phyloP scores from a whole-genome alignment of 1,140 invertebrate genomes.

The Subanguina moxae region DNA sequence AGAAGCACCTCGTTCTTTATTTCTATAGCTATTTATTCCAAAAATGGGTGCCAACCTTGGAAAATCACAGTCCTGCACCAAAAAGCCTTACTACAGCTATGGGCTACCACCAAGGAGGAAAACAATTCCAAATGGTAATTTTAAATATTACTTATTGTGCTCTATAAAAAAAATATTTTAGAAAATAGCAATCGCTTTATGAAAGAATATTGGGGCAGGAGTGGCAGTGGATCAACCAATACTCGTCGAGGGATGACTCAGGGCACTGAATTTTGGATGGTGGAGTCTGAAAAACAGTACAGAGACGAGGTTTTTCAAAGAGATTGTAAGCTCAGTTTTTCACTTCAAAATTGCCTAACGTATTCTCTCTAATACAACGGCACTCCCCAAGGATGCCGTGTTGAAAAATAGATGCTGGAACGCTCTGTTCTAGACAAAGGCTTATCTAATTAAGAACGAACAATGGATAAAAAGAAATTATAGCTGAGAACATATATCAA shows the following conservation, averaged over 20 bases:
- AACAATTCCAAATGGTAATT: not conserved
- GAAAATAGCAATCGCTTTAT: constrained; percentile 2
- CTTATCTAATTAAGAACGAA: not conserved
- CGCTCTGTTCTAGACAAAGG: no score
- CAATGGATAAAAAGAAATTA: not conserved
- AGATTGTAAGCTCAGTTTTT: not conserved
- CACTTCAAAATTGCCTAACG: not conserved
- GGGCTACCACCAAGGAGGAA: not conserved
- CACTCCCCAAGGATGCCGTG: no score
- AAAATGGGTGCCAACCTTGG: not conserved
- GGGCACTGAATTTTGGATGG: not conserved
- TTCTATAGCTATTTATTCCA: no score
- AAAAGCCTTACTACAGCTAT: not conserved
- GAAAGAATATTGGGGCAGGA: constrained; percentile 2
- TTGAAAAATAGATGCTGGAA: no score
- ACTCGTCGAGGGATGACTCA: not conserved
- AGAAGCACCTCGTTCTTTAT: no score
- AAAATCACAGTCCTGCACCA: constrained; percentile 3
- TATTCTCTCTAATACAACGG: no score
- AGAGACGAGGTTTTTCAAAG: not conserved
- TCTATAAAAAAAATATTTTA: not conserved
- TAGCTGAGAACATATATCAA: not conserved
- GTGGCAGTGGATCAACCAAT: not conserved
- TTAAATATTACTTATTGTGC: not conserved
- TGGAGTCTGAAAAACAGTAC: constrained; percentile 4